Base-by-base conservation (phyloP, 2,888 invertebrate species). In the Drosophila fungiperda region DNA sequence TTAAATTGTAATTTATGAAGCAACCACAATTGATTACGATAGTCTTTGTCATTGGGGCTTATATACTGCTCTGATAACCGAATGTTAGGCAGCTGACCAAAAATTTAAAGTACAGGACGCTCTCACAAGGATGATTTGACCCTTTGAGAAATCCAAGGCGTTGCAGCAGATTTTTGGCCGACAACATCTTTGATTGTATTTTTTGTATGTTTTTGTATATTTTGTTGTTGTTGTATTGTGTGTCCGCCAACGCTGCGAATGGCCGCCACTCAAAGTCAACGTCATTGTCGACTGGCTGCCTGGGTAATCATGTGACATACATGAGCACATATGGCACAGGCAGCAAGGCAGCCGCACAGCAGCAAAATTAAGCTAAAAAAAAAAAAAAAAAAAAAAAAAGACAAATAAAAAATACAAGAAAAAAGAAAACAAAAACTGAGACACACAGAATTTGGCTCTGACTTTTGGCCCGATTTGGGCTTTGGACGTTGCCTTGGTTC, bases 201-300 rank as follows among this genome's bases (percentile, higher is more conserved):
- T 52, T 7, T 15, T 45, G 42, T 20, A n/a, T 32, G 35, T 57
- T 49, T 33, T 38, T 36, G 50, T 38, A 50, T 33, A 23, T 32
- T 26, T 45, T 60, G n/a, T 62, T 48, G n/a, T 11, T 70, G 26
- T 15, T 55, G 29, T 38, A 29, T 29, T 49, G 35, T 68, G 32
- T 38, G 26, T 63, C 63, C 72, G 73, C 72, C 76, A 77, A 74
- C 74, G 61, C 67, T 68, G 68, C 72, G 55, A 78, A 50, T 57
- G 52, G 50, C 74, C 76, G 69, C 63, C 76, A 80, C 68, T 78
- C 81, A 80, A 80, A 68, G 78, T 77, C 81, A 80, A 72, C 68
- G 78, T 55, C 68, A 80, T 68, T 68, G 74, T 65, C 64, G 74
- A 58, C 42, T 68, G 68, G 61, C 42, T 66, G 58, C 59, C 66